Evolutionary conservation across 2,797 vertebrate genomes (phyloP).

Genomic region (Melanotaenia nigrans): DNA sequence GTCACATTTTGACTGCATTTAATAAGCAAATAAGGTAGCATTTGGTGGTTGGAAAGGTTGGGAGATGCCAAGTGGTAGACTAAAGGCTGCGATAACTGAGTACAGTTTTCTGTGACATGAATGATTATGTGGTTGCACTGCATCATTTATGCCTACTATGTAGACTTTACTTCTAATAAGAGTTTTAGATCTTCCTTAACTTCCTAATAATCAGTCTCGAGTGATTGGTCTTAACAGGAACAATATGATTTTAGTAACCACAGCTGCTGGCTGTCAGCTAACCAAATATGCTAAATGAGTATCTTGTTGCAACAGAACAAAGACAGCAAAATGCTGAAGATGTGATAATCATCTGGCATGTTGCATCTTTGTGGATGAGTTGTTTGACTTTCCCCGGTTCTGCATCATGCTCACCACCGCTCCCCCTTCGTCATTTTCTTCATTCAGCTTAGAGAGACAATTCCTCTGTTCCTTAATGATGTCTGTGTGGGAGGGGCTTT

Average conservation of each 20-base stretch:
- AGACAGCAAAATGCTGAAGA: conserved; percentile 44
- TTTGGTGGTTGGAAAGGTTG: neutral
- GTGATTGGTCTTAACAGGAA: neutral
- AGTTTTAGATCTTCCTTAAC: neutral
- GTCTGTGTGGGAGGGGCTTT: conserved; percentile 70
- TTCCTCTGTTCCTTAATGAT: conserved; percentile 75
- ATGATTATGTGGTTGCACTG: neutral
- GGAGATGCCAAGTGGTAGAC: too few relatives aligned
- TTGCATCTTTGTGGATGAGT: conserved; percentile 56
- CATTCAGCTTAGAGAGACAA: conserved; percentile 68
- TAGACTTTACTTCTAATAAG: neutral
- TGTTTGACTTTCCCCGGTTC: conserved; percentile 37
- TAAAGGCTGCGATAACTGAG: neutral
- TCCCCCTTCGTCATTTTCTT: conserved; percentile 31
- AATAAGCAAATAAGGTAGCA: neutral
- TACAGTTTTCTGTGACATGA: neutral
- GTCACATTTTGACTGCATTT: neutral
- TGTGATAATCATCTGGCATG: conserved; percentile 59
- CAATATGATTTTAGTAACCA: conserved; percentile 11
- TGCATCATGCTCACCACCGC: conserved; percentile 5
- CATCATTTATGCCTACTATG: neutral
- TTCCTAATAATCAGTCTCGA: conserved; percentile 9
- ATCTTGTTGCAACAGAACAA: conserved; percentile 36
- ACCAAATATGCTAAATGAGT: conserved; percentile 27
- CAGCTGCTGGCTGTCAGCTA: conserved; percentile 25